A percentile compares a stretch with the other conserved stretches of the same genome.
phyloP scores from a whole-genome alignment of 2,888 invertebrate species.

The Pandemis heparana region DNA sequence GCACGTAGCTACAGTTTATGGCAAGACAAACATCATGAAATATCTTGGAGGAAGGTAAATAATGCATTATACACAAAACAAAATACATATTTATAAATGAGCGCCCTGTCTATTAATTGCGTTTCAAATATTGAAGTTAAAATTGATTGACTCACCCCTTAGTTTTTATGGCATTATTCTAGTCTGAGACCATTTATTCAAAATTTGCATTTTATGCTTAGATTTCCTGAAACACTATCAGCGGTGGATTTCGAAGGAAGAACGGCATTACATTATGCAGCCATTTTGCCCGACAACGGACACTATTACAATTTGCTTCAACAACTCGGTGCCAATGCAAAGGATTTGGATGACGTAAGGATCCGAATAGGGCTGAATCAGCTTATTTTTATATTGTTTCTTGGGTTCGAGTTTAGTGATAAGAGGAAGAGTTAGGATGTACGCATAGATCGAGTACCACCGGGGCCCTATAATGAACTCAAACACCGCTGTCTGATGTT shows the following conservation, averaged over 20 bases:
- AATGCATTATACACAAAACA: not conserved
- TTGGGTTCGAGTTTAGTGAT: not conserved
- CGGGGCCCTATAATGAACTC: too few species aligned
- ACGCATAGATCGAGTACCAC: too few species aligned
- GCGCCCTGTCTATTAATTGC: not conserved
- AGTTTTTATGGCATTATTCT: too few species aligned
- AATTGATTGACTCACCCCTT: too few species aligned
- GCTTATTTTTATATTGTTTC: slow-evolving; percentile 7
- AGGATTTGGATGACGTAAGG: slow-evolving; percentile 93
- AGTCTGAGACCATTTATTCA: too few species aligned
- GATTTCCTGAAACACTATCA: slow-evolving; percentile 95
- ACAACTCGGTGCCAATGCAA: slow-evolving; percentile 94
- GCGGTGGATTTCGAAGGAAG: slow-evolving; percentile 92
- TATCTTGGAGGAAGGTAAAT: slow-evolving; percentile 84
- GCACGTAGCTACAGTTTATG: slow-evolving; percentile 94
- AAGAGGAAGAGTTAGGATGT: too few species aligned
- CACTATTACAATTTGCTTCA: slow-evolving; percentile 94
- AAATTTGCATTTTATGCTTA: slow-evolving; percentile 44
- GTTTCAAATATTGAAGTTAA: not conserved
- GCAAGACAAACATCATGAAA: slow-evolving; percentile 91
- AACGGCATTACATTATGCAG: slow-evolving; percentile 96
- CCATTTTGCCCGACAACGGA: slow-evolving; percentile 93
- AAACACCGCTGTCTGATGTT: too few species aligned
- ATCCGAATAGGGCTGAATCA: slow-evolving; percentile 35
- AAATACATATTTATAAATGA: not conserved